Conservation (phyloP, 2,797 vertebrate species). For the Notamacropus eugenii region DNA sequence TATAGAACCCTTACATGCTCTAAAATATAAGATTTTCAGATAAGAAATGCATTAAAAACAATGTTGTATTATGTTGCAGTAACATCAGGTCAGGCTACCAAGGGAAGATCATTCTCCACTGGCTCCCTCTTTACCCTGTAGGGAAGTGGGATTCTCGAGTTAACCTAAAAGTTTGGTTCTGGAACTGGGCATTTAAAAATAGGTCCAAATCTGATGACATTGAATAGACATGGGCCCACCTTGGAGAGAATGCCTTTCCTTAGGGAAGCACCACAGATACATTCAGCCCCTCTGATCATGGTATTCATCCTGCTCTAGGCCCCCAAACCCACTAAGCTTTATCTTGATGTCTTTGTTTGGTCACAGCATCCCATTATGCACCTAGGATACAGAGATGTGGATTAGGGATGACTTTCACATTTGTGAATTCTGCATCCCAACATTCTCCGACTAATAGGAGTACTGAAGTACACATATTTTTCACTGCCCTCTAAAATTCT, state of each 20-base stretch:
- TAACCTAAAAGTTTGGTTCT: background rate
- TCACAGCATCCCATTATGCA: background rate
- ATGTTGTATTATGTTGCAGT: background rate
- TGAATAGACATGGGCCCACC: background rate
- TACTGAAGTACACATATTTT: background rate
- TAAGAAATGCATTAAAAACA: background rate
- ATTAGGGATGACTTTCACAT: background rate
- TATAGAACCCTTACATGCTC: background rate
- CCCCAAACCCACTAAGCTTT: background rate
- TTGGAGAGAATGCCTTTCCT: background rate
- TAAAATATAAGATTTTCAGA: background rate
- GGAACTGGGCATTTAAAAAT: background rate
- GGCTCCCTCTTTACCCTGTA: background rate
- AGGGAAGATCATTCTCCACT: background rate
- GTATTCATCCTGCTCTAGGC: background rate
- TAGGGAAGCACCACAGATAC: background rate
- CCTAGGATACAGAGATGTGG: background rate
- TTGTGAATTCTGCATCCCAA: background rate
- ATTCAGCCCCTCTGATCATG: background rate
- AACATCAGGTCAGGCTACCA: background rate
- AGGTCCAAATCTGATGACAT: background rate
- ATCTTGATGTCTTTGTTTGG: background rate
- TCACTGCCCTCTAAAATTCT: constrained; percentile 31
- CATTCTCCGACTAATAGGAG: background rate
- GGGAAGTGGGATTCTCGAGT: background rate